Evolutionary conservation across 2,888 invertebrate species (phyloP), one percentile per base, ranked within the genome.

Genomic region (Tetheella fluctuosa): DNA sequence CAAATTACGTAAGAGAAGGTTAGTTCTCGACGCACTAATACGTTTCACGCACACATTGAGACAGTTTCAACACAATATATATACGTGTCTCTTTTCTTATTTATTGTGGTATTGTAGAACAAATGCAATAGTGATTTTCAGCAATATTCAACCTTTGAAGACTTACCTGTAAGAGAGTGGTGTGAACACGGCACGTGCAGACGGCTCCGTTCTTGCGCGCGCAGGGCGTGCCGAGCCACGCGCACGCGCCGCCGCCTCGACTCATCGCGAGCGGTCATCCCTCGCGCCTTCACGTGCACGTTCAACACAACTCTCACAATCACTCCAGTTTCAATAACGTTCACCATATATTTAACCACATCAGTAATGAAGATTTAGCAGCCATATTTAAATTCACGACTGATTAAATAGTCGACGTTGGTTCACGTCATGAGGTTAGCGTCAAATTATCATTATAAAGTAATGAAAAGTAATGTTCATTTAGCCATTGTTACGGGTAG

Each of bases 141-240:
- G 5, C 7, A 4, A 4, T 25, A 5, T 6, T 2, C 34, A 12
- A 13, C 5, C 4, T 34, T 39, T 6, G 37, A 15, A 37, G 12
- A 39, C 39, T 39, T 54, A 54, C 93, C 91, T 93, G 92, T 39
- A 92, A 75, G 58, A 93, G 80, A 12, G 90, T 81, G 30, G 90
- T 89, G 71, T 93, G 93, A 67, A 93, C 86, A 58, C 89, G 86
- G 75, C 93, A 93, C 66, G 88, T 75, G 84, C 93, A 91, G 37
- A 90, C 86, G 73, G 90, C 86, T 65, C 92, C 92, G 77, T 91
- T 91, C 77, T 85, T 90, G 88, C 90, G 89, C 85, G 89, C 77
- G 89, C 93, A 93, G 81, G 91, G 86, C 84, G 90, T 84, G 82
- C 90, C 91, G 73, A 91, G 88, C 87, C 88, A 86, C 75, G 91